These are phyloP conservation scores for Sminthurides aquaticus DNA, from an alignment of 2,888 invertebrate species.

Conservation along the genomic window DNA sequence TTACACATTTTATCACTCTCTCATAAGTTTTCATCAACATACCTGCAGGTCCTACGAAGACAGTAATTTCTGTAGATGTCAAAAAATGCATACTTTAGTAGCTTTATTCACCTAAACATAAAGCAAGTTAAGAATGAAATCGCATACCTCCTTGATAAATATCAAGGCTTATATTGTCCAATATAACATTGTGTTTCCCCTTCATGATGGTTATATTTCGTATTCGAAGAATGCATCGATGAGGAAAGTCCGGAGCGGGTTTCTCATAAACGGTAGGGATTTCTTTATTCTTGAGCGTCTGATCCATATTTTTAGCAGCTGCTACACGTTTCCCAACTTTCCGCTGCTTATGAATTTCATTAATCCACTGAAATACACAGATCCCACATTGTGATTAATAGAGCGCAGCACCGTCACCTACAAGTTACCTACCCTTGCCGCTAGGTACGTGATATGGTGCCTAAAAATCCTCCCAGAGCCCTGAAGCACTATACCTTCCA, in stretches of 20 bases:
- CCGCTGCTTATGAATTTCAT: too few relatives aligned
- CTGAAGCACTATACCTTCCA: constrained; percentile 13
- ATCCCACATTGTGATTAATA: too few relatives aligned
- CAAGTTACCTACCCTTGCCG: too few relatives aligned
- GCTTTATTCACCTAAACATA: too few relatives aligned
- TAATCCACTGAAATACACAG: too few relatives aligned
- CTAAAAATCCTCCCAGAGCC: too few relatives aligned
- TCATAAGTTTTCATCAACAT: too few relatives aligned
- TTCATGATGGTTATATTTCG: constrained; percentile 26
- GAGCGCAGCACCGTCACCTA: too few relatives aligned
- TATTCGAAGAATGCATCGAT: constrained; percentile 26
- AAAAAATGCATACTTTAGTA: too few relatives aligned
- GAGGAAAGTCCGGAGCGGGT: background rate
- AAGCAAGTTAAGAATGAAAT: too few relatives aligned
- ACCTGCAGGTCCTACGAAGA: constrained; percentile 29
- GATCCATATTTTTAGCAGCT: background rate
- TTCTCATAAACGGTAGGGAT: constrained; percentile 34
- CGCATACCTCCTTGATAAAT: constrained; percentile 19
- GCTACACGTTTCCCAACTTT: background rate
- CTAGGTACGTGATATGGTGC: too few relatives aligned
- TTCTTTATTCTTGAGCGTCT: constrained; percentile 18
- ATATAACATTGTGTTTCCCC: constrained; percentile 32
- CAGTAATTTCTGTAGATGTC: constrained; percentile 33
- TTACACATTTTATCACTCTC: too few relatives aligned
- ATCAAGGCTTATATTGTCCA: constrained; percentile 33